phyloP scores from a whole-genome alignment of 1,140 invertebrate genomes.

The Diploscapter pachys region DNA sequence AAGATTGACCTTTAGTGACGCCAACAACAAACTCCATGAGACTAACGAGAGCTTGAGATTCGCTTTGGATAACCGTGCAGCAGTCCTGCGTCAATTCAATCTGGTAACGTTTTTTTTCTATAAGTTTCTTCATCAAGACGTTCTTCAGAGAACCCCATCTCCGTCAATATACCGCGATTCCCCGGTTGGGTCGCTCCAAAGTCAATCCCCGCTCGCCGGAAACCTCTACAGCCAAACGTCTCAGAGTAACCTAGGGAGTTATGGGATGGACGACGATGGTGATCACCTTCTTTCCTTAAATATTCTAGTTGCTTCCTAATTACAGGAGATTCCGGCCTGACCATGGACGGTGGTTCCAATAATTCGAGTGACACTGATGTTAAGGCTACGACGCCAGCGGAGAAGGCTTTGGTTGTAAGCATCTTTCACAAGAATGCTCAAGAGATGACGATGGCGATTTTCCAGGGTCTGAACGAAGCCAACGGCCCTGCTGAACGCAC shows the following conservation, averaged over 20 bases:
- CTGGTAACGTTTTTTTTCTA: slow-evolving; percentile 23
- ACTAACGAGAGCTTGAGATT: slow-evolving; percentile 66
- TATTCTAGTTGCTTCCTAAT: not conserved
- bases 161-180: not conserved
- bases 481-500: slow-evolving; percentile 65
- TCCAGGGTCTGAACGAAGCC: slow-evolving; percentile 51
- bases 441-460: not conserved
- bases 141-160: slow-evolving; percentile 35
- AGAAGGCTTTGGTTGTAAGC: too few species aligned
- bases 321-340: not conserved
- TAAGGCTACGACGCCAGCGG: too few species aligned
- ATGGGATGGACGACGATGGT: slow-evolving; percentile 17
- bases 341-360: not conserved
- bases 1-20: slow-evolving; percentile 55
- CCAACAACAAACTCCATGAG: slow-evolving; percentile 67
- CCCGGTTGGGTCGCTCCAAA: too few species aligned
- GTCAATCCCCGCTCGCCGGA: too few species aligned
- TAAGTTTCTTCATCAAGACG: too few species aligned
- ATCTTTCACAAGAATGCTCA: not conserved
- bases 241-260: not conserved
- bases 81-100: slow-evolving; percentile 46
- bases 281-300: not conserved
- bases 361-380: not conserved
- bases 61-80: slow-evolving; percentile 57
- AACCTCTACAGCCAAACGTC: too few species aligned